These are phyloP conservation scores for Proctacanthus coquilletti DNA, from an alignment of 1,140 invertebrate genomes.

Conservation along the genomic window DNA sequence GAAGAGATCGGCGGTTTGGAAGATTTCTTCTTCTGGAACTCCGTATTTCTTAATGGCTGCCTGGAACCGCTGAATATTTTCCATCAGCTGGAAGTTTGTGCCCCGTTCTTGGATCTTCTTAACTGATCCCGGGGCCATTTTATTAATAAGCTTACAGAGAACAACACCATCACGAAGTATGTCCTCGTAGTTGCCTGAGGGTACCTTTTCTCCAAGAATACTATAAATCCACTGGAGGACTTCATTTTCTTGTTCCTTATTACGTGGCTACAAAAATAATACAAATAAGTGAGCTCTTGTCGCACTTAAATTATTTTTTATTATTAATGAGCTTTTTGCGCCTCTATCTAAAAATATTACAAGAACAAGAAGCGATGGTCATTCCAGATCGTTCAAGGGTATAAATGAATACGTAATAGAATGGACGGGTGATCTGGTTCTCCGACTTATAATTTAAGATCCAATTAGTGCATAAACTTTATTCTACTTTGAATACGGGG, in stretches of 20 bases:
- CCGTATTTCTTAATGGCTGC: conserved; percentile 85
- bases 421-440: too few species aligned
- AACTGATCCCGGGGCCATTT: conserved; percentile 82
- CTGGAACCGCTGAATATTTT: conserved; percentile 95
- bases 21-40: conserved; percentile 91
- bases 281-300: too few species aligned
- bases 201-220: conserved; percentile 76
- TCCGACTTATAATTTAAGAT: too few species aligned
- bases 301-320: too few species aligned
- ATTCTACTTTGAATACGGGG: too few species aligned
- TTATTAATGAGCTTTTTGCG: too few species aligned
- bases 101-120: conserved; percentile 93
- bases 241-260: conserved; percentile 84
- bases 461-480: too few species aligned
- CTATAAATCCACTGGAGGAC: conserved; percentile 79
- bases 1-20: conserved; percentile 96
- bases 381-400: too few species aligned
- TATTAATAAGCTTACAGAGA: conserved; percentile 90
- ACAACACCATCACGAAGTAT: conserved; percentile 82
- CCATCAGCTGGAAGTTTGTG: conserved; percentile 96
- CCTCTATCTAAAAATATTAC: too few species aligned
- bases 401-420: too few species aligned
- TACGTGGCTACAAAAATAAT: conserved; percentile 48
- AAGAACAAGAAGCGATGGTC: too few species aligned
- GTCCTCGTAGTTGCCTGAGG: conserved; percentile 74